Conservation (phyloP, 1,140 invertebrate species). For the Drosophila punjabiensis region DNA sequence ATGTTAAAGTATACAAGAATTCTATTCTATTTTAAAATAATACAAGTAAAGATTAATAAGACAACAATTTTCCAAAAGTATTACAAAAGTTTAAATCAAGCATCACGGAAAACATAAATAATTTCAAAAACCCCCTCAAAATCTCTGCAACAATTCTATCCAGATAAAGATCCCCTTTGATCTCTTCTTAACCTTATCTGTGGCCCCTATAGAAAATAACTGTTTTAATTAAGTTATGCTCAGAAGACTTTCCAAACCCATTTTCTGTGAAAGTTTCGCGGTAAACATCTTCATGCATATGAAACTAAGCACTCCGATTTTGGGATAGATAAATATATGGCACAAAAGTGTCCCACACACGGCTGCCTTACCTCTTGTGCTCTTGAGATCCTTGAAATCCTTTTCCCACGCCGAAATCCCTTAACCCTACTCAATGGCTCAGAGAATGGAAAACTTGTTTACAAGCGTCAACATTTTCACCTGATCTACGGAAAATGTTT, state of each 20-base stretch:
- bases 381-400: slow-evolving; percentile 11
- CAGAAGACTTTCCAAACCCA: slow-evolving; percentile 3
- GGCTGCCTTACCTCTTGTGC: neutral
- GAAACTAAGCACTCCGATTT: slow-evolving; percentile 45
- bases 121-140: neutral
- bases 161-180: slow-evolving; percentile 31
- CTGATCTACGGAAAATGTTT: slow-evolving; percentile 49
- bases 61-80: neutral
- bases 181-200: slow-evolving; percentile 6
- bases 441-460: slow-evolving; percentile 67
- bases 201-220: slow-evolving; percentile 32
- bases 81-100: neutral
- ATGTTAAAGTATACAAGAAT: too few relatives aligned
- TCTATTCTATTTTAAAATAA: neutral
- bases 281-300: slow-evolving; percentile 50
- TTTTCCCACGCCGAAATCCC: slow-evolving; percentile 16
- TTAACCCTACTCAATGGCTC: slow-evolving; percentile 43
- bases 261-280: slow-evolving; percentile 27
- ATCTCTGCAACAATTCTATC: neutral
- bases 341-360: slow-evolving; percentile 25
- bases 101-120: neutral
- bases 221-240: slow-evolving; percentile 47
- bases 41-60: neutral
- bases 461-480: slow-evolving; percentile 76
- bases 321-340: slow-evolving; percentile 39